Evolutionary conservation across 2,888 invertebrate species (phyloP).

Genomic region (Timema cristinae): DNA sequence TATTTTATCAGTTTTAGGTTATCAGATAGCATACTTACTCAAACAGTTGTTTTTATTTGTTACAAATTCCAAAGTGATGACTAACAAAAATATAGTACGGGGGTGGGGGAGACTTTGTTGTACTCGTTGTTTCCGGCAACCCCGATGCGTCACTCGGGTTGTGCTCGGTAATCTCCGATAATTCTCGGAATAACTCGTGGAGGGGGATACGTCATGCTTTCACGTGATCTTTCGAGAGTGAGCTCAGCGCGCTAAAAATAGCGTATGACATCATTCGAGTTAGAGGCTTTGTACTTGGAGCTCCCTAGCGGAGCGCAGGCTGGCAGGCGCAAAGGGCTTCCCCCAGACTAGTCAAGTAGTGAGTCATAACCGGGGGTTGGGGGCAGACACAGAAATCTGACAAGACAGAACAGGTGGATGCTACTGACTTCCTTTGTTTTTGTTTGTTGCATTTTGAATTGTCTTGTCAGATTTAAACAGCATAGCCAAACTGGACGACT

Average conservation of each 20-base stretch:
- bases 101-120: background rate
- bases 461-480: background rate
- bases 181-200: constrained; percentile 13
- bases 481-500: background rate
- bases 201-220: background rate
- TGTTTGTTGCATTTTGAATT: background rate
- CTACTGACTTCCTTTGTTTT: background rate
- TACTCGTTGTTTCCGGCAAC: constrained; percentile 27
- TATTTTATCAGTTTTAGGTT: too few relatives aligned
- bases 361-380: constrained; percentile 18
- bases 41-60: too few relatives aligned
- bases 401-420: background rate
- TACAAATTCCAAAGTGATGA: too few relatives aligned
- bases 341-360: constrained; percentile 22
- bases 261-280: constrained; percentile 27
- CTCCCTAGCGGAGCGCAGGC: constrained; percentile 13
- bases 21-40: too few relatives aligned
- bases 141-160: constrained; percentile 24
- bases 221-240: constrained; percentile 25
- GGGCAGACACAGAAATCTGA: background rate
- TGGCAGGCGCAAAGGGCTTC: constrained; percentile 20
- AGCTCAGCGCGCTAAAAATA: constrained; percentile 28
- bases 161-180: constrained; percentile 23
- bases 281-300: background rate
- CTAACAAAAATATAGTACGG: too few relatives aligned